Conservation (phyloP, 1,140 invertebrate species). For the Chironomus tepperi region DNA sequence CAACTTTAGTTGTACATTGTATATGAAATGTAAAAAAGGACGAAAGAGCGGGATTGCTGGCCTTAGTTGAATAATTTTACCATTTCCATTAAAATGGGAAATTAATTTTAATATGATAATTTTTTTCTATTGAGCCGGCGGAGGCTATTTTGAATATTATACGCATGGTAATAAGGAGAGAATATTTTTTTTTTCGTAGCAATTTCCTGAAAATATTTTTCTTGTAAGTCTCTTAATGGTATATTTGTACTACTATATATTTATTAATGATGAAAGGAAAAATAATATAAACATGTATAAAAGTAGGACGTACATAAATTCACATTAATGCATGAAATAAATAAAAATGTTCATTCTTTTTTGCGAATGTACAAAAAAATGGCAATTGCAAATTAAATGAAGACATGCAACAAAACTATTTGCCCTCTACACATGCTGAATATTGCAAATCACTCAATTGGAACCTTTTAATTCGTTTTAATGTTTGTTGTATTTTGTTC, state of each 20-base stretch:
- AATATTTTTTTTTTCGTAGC: background rate
- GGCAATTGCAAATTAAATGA: conserved; percentile 19
- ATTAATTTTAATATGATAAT: conserved; percentile 24
- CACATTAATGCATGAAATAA: conserved; percentile 11
- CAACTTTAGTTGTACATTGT: background rate
- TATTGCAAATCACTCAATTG: background rate
- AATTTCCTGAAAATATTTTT: conserved; percentile 17
- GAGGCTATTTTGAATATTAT: conserved; percentile 16
- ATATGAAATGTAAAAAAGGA: background rate
- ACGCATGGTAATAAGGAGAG: conserved; percentile 10
- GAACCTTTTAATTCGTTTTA: background rate
- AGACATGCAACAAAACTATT: background rate
- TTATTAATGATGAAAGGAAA: conserved; percentile 4
- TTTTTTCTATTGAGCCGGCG: conserved; percentile 10
- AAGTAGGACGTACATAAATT: conserved; percentile 15
- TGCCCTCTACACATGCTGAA: too few relatives aligned
- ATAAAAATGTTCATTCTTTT: conserved; percentile 1
- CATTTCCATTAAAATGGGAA: conserved; percentile 20
- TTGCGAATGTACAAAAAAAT: background rate
- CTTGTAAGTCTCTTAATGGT: conserved; percentile 5
- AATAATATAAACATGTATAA: background rate
- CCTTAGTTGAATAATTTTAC: conserved; percentile 15
- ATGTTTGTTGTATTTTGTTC: too few relatives aligned
- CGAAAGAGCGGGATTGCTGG: background rate
- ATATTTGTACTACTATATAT: background rate